phyloP scores from a whole-genome alignment of 2,797 vertebrate species.

The Poecilia wingei region DNA sequence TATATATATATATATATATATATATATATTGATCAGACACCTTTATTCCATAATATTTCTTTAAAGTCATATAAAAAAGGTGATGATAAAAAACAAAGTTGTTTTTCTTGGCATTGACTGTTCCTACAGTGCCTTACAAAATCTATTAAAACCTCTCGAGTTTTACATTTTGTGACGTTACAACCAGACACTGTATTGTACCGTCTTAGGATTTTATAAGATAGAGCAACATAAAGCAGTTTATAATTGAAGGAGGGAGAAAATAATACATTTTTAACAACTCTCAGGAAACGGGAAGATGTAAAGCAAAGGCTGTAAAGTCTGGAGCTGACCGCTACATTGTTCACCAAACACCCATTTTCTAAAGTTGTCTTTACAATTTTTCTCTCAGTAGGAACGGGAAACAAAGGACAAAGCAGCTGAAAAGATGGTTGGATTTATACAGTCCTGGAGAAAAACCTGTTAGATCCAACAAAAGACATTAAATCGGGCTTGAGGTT shows the following conservation, averaged over 20 bases:
- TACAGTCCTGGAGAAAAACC: background rate
- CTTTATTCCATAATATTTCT: conserved; percentile 25
- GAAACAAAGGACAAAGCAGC: background rate
- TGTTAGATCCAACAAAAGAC: background rate
- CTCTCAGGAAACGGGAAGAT: background rate
- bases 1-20: background rate
- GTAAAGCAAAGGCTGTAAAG: background rate
- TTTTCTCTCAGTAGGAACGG: background rate
- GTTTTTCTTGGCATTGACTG: conserved; percentile 67
- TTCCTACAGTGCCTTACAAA: conserved; percentile 11
- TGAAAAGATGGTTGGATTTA: background rate
- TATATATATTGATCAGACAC: conserved; percentile 5
- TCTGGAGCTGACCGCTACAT: background rate
- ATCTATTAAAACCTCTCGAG: background rate
- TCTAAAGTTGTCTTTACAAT: background rate
- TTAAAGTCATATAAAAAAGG: conserved; percentile 47
- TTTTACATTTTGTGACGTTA: background rate
- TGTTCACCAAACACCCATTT: background rate
- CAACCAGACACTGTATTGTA: background rate
- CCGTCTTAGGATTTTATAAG: background rate
- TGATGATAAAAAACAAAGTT: conserved; percentile 60
- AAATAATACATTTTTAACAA: background rate
- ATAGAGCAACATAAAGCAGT: background rate
- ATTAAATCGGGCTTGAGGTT: background rate
- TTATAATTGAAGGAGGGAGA: background rate